Evolutionary conservation across 2,113 vertebrate species (phyloP).

Genomic region (Cyanoderma ruficeps): DNA sequence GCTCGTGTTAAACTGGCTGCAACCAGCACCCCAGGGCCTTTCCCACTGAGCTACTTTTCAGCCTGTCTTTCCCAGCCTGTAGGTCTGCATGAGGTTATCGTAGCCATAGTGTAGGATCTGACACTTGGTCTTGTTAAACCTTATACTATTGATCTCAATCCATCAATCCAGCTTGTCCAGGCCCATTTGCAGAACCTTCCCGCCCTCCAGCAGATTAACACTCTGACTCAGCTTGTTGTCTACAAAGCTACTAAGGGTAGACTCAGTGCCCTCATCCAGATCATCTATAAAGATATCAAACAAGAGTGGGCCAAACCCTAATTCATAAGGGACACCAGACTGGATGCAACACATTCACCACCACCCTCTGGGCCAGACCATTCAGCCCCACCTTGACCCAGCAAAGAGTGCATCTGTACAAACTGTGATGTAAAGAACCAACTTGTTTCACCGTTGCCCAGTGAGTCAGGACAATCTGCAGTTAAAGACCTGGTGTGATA

Average conservation of each 20-base stretch:
- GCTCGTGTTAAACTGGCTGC: neutral
- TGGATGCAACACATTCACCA: neutral
- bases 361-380: too few species aligned
- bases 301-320: neutral
- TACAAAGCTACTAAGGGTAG: neutral
- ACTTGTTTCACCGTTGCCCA: neutral
- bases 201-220: too few species aligned
- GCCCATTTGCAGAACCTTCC: neutral
- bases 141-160: neutral
- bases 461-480: neutral
- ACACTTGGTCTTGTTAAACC: neutral
- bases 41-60: rapidly evolving
- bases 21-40: neutral
- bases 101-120: too few species aligned
- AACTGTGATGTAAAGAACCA: neutral
- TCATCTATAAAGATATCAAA: neutral
- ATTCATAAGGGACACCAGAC: neutral
- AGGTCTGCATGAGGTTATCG: neutral
- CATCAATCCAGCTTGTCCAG: neutral
- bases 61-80: neutral
- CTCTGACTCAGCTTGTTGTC: neutral
- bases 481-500: neutral
- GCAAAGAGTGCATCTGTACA: neutral
- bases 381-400: neutral
- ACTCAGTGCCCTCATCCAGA: neutral